These are phyloP conservation scores for Lasiommata megera DNA, from an alignment of 2,888 invertebrate genomes.

Conservation along the genomic window DNA sequence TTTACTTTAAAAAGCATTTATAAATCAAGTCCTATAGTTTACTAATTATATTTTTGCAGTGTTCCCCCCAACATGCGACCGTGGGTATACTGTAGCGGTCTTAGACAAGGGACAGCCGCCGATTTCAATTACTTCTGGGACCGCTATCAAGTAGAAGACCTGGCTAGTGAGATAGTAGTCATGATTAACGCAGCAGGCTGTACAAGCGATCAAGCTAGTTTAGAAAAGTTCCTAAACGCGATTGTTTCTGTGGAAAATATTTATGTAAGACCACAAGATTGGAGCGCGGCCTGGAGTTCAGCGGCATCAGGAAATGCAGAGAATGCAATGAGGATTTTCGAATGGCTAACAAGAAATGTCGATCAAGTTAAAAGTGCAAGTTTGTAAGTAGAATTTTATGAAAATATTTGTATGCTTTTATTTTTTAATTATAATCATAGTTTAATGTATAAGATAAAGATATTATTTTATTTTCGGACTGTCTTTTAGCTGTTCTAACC, in stretches of 20 bases:
- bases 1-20: no score
- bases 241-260: slow-evolving; percentile 46
- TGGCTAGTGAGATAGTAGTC: slow-evolving; percentile 85
- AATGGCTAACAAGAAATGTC: slow-evolving; percentile 69
- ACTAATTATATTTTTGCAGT: slow-evolving; percentile 16
- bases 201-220: slow-evolving; percentile 69
- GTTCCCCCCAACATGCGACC: slow-evolving; percentile 76
- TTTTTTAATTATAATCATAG: no score
- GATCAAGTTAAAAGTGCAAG: slow-evolving; percentile 38
- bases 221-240: slow-evolving; percentile 50
- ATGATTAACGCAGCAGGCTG: slow-evolving; percentile 87
- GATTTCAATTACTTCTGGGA: slow-evolving; percentile 87
- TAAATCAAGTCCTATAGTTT: no score
- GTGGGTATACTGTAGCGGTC: slow-evolving; percentile 88
- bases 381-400: slow-evolving; percentile 29
- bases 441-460: no score
- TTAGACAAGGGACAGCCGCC: slow-evolving; percentile 80
- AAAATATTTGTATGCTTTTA: no score
- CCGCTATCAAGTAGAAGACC: slow-evolving; percentile 79
- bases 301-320: slow-evolving; percentile 78
- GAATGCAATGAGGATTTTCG: slow-evolving; percentile 78
- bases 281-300: slow-evolving; percentile 60
- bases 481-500: no score
- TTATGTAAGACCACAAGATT: slow-evolving; percentile 65
- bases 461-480: no score